A percentile compares a stretch with the other conserved stretches of the same genome.
These are phyloP conservation scores for Phlogophora meticulosa DNA, from an alignment of 2,888 invertebrate species.

Conservation along the genomic window DNA sequence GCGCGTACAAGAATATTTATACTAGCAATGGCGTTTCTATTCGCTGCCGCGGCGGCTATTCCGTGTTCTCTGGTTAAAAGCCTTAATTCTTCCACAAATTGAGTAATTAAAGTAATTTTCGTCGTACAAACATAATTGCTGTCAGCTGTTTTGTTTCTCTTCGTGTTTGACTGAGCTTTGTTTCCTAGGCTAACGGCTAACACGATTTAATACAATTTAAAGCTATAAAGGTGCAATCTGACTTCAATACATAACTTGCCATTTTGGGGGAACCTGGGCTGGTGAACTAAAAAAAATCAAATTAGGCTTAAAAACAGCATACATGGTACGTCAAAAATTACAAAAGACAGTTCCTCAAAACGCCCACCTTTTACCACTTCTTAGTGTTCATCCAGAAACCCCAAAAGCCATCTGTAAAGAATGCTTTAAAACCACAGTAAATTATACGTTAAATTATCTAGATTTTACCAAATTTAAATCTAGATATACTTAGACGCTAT, in stretches of 20 bases:
- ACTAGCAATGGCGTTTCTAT: no score
- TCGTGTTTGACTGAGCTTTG: conserved; percentile 35
- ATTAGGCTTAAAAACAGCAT: no score
- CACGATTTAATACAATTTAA: not conserved
- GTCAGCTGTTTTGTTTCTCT: conserved; percentile 29
- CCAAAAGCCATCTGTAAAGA: not conserved
- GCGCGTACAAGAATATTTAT: no score
- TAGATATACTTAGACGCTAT: conserved; percentile 23
- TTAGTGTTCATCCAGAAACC: not conserved
- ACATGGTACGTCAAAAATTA: no score
- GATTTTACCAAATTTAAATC: conserved; percentile 14
- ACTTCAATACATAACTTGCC: no score
- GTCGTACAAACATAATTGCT: conserved; percentile 40
- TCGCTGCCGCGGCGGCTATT: no score
- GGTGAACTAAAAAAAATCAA: no score
- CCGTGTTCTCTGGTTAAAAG: conserved; percentile 10
- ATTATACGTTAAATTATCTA: conserved; percentile 8
- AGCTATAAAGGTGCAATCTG: not conserved
- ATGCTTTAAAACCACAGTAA: not conserved
- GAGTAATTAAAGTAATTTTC: conserved; percentile 51
- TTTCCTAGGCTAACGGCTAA: not conserved
- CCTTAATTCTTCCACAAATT: conserved; percentile 38
- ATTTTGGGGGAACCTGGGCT: no score
- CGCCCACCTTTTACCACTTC: no score
- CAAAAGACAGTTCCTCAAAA: no score